Evolutionary conservation across 2,797 vertebrate genomes (phyloP).

Genomic region (Mormyrops attenuatus): DNA sequence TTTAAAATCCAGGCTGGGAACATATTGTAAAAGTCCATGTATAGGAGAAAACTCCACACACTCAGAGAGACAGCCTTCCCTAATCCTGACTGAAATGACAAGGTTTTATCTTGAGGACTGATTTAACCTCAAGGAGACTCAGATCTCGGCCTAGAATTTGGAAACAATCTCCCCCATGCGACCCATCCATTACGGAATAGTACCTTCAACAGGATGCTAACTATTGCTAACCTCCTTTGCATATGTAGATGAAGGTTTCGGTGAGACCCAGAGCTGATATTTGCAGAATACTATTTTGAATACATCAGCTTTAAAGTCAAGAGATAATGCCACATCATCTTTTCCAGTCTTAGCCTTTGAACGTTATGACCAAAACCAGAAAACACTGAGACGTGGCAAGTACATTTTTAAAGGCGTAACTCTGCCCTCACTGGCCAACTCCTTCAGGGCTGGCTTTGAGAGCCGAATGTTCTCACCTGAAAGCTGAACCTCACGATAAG

Average conservation of each 20-base stretch:
- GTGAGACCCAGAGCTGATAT: neutral
- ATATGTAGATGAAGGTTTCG: neutral
- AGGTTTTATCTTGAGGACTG: neutral
- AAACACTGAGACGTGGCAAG: neutral
- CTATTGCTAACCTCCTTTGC: neutral
- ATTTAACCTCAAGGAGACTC: neutral
- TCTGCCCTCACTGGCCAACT: neutral
- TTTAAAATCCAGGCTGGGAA: neutral
- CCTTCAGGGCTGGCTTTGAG: neutral
- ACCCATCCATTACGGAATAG: neutral
- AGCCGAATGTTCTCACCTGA: neutral
- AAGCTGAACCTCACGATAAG: neutral
- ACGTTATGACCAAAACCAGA: neutral
- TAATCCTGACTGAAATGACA: neutral
- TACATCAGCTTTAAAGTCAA: neutral
- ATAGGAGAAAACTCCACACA: neutral
- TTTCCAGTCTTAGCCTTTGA: neutral
- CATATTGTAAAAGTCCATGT: neutral
- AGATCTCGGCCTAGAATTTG: neutral
- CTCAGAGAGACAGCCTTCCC: neutral
- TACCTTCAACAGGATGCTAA: neutral
- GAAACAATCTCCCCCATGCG: neutral
- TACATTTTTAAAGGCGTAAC: neutral
- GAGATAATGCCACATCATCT: neutral
- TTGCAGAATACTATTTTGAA: neutral